Evolutionary conservation across 2,113 vertebrate species (phyloP).

Genomic region (Sigmodon hispidus): DNA sequence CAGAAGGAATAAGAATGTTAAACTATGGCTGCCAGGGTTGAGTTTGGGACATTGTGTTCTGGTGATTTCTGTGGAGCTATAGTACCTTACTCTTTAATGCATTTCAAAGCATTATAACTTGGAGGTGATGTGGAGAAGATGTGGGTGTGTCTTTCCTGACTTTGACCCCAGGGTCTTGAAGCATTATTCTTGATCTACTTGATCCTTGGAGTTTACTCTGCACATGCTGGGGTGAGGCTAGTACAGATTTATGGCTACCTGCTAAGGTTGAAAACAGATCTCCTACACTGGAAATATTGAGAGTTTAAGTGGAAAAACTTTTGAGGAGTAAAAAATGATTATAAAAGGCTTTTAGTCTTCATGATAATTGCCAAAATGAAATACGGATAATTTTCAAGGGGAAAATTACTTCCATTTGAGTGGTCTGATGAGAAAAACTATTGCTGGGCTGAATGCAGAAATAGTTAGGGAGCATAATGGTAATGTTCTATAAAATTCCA

Average conservation of each 20-base stretch:
- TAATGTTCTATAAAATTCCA: neutral
- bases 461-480: neutral
- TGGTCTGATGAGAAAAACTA: neutral
- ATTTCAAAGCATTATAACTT: neutral
- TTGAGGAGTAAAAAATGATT: neutral
- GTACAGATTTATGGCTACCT: neutral
- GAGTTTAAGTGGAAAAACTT: neutral
- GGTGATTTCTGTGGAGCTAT: neutral
- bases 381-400: neutral
- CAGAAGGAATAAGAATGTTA: neutral
- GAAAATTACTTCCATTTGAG: conserved; percentile 18
- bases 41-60: neutral
- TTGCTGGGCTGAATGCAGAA: neutral
- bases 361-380: neutral
- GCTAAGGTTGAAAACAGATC: neutral
- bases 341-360: neutral
- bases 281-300: neutral
- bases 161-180: conserved; percentile 21
- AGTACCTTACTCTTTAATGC: neutral
- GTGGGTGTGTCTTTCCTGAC: neutral
- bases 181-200: neutral
- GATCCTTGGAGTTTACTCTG: neutral
- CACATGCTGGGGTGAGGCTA: neutral
- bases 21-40: neutral
- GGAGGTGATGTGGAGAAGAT: neutral